These are phyloP conservation scores for Crotophaga sulcirostris DNA, from an alignment of 2,113 vertebrate species.

Conservation along the genomic window DNA sequence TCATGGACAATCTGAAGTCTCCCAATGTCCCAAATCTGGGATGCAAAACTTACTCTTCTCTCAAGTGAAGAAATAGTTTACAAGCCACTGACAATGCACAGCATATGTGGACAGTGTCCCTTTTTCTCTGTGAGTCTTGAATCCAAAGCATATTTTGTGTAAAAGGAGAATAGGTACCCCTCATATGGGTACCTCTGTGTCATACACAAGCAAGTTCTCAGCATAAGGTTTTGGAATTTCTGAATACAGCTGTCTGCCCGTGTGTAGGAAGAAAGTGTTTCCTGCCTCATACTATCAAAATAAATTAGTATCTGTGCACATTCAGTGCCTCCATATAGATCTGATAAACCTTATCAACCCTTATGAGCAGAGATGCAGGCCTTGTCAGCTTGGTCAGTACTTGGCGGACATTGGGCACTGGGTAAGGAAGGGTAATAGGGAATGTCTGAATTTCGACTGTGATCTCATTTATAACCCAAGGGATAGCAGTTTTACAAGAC, in stretches of 20 bases:
- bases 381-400: background rate
- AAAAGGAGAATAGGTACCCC: background rate
- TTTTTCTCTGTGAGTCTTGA: background rate
- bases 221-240: background rate
- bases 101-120: background rate
- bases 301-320: background rate
- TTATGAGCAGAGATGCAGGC: background rate
- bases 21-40: background rate
- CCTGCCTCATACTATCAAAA: background rate
- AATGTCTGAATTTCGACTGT: background rate
- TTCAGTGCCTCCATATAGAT: background rate
- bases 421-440: background rate
- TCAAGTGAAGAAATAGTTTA: background rate
- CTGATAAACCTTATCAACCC: background rate
- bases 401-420: accelerated
- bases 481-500: background rate
- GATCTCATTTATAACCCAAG: background rate
- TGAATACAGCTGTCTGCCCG: background rate
- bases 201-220: background rate
- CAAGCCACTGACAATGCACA: background rate
- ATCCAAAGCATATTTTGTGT: background rate
- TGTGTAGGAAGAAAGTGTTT: background rate
- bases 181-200: background rate
- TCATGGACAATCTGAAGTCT: background rate
- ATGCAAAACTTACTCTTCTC: background rate